These are phyloP conservation scores for Meandrina meandrites DNA, from an alignment of 92 coral and sea anemone species.

Conservation along the genomic window DNA sequence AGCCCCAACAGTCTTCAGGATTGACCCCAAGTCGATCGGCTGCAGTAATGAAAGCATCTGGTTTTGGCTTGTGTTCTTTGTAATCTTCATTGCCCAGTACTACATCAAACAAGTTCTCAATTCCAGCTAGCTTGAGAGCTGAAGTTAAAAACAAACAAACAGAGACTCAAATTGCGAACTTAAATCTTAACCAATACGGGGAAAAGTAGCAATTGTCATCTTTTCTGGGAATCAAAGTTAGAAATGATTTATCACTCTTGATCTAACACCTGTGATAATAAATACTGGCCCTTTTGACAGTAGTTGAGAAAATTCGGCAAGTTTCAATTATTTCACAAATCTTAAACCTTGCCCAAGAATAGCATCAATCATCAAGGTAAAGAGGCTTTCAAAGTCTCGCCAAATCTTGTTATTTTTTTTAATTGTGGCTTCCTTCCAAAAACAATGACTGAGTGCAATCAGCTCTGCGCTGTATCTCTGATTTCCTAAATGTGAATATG, in stretches of 20 bases:
- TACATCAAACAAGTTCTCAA: slow-evolving; percentile 79
- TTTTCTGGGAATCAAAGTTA: background rate
- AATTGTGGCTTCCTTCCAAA: background rate
- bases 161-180: background rate
- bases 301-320: background rate
- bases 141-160: slow-evolving; percentile 6
- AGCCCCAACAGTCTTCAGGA: slow-evolving; percentile 95
- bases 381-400: background rate
- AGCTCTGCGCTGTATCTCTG: background rate
- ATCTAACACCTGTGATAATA: background rate
- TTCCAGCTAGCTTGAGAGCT: slow-evolving; percentile 80
- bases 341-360: background rate
- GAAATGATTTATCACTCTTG: background rate
- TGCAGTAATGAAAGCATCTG: slow-evolving; percentile 92
- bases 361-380: background rate
- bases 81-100: slow-evolving; percentile 97
- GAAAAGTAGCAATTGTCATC: background rate
- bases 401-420: background rate
- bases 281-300: background rate
- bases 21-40: slow-evolving; percentile 77
- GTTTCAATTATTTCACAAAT: background rate
- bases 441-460: no score
- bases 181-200: background rate
- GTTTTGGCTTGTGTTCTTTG: slow-evolving; percentile 83
- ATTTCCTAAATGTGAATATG: background rate